These are phyloP conservation scores for Therioaphis trifolii DNA, from an alignment of 2,888 invertebrate species.

Conservation along the genomic window DNA sequence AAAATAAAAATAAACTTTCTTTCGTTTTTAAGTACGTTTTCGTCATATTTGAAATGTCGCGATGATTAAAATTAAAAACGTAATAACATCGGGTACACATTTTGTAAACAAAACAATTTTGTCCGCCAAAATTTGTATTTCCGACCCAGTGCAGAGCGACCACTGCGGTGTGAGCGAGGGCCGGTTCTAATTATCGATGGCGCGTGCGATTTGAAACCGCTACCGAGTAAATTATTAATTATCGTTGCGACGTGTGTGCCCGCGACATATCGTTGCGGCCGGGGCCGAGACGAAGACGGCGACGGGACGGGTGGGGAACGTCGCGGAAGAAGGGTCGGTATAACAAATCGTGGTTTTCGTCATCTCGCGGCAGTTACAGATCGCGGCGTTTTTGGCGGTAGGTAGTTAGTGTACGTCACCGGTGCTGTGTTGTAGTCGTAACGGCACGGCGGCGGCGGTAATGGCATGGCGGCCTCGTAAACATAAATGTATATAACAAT, in stretches of 20 bases:
- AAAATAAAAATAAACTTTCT: too few relatives aligned
- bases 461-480: not conserved
- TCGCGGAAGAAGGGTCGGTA: not conserved
- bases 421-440: not conserved
- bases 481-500: too few relatives aligned
- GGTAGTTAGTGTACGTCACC: not conserved
- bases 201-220: conserved; percentile 35
- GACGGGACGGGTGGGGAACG: not conserved
- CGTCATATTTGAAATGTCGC: too few relatives aligned
- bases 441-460: not conserved
- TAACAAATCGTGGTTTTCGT: conserved; percentile 56
- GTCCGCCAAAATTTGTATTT: too few relatives aligned
- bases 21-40: too few relatives aligned
- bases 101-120: too few relatives aligned
- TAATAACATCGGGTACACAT: not conserved
- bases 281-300: too few relatives aligned
- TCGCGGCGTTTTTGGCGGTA: too few relatives aligned
- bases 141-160: too few relatives aligned
- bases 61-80: not conserved
- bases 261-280: not conserved
- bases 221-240: conserved; percentile 43
- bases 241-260: not conserved
- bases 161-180: not conserved
- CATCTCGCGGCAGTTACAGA: not conserved
- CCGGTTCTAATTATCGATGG: conserved; percentile 33